Conservation (phyloP, 2,888 invertebrate genomes). For the Machimus rusticus region DNA sequence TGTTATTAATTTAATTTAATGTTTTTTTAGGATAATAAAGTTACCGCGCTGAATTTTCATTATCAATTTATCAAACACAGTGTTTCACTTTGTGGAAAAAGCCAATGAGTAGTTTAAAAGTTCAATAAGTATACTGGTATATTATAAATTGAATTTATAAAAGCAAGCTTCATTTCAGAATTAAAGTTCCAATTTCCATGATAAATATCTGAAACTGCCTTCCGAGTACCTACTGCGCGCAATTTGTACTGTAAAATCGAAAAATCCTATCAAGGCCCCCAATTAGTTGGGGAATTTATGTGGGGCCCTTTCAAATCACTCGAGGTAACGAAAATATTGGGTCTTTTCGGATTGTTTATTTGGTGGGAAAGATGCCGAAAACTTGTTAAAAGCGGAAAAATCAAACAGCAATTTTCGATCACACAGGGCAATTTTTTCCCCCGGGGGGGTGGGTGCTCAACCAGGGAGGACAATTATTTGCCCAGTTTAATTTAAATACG, state of each 20-base stretch:
- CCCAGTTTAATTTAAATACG: conserved; percentile 33
- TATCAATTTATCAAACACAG: too few species aligned
- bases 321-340: background rate
- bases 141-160: background rate
- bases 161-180: background rate
- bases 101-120: background rate
- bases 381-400: conserved; percentile 14
- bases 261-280: background rate
- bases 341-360: background rate
- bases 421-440: background rate
- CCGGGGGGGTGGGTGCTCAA: background rate
- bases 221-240: background rate
- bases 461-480: conserved; percentile 26
- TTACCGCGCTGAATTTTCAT: too few species aligned
- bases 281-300: conserved; percentile 7
- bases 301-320: background rate
- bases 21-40: too few species aligned
- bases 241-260: background rate
- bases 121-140: background rate
- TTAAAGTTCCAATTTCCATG: background rate
- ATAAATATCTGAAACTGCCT: background rate
- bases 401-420: conserved; percentile 6
- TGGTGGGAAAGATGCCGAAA: conserved; percentile 3
- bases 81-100: too few species aligned
- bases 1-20: too few species aligned